phyloP scores from a whole-genome alignment of 2,113 vertebrate genomes.

The Todiramphus saurophagus region DNA sequence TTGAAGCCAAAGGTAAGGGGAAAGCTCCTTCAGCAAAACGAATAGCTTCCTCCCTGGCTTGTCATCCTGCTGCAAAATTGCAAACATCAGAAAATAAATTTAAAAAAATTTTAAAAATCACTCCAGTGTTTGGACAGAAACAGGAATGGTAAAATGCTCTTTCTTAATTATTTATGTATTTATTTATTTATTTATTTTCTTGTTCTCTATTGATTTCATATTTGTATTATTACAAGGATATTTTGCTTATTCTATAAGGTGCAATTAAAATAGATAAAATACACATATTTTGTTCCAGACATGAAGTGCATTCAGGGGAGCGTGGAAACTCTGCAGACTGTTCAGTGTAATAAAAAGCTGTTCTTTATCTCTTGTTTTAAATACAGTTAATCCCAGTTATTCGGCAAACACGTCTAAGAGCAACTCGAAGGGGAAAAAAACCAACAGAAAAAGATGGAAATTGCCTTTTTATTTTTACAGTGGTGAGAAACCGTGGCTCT shows the following conservation, averaged over 20 bases:
- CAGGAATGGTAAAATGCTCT: neutral
- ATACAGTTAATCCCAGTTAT: slow-evolving; percentile 73
- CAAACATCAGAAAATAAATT: neutral
- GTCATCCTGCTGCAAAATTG: slow-evolving; percentile 29
- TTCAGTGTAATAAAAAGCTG: slow-evolving; percentile 49
- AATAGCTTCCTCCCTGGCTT: neutral
- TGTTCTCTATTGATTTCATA: neutral
- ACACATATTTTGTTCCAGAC: slow-evolving; percentile 4
- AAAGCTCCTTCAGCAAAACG: neutral
- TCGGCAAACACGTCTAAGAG: slow-evolving; percentile 66
- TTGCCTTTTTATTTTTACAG: slow-evolving; percentile 13
- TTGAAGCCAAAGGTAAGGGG: neutral
- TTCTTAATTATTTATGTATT: neutral
- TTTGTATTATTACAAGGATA: neutral
- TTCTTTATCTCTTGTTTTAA: slow-evolving; percentile 68
- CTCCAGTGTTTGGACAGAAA: neutral
- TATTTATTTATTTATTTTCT: neutral
- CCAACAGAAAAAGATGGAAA: neutral
- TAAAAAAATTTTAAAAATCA: neutral
- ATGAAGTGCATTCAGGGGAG: neutral
- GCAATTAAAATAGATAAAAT: slow-evolving; percentile 13
- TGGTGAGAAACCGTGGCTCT: slow-evolving; percentile 48
- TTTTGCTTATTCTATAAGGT: slow-evolving; percentile 11
- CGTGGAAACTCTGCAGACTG: slow-evolving; percentile 36
- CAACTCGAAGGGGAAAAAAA: slow-evolving; percentile 21